A percentile compares a stretch with the other conserved stretches of the same genome.
These are phyloP conservation scores for Vanessa atalanta DNA, from an alignment of 1,140 invertebrate genomes.

Conservation along the genomic window DNA sequence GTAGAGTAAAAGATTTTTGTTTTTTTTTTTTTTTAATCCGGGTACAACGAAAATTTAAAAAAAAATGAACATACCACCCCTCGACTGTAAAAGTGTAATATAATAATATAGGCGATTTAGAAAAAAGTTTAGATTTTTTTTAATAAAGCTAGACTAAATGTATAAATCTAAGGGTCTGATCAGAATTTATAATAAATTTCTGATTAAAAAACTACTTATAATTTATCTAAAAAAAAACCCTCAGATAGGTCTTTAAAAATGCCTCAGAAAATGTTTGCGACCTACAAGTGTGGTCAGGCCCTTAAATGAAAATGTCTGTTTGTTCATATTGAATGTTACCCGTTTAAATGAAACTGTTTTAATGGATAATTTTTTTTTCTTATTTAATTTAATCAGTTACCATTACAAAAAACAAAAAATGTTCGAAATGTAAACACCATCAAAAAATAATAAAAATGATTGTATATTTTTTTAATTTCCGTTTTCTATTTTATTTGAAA, in stretches of 20 bases:
- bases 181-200: neutral
- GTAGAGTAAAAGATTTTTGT: neutral
- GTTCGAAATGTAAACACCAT: neutral
- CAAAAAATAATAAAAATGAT: neutral
- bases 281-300: constrained; percentile 18
- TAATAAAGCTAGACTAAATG: constrained; percentile 21
- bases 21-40: neutral
- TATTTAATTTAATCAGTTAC: neutral
- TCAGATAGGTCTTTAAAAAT: neutral
- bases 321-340: constrained; percentile 34
- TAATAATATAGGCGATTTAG: constrained; percentile 10
- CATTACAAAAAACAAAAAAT: neutral
- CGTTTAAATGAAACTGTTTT: constrained; percentile 25
- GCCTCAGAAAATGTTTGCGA: neutral
- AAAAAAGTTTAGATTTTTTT: constrained; percentile 15
- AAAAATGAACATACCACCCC: neutral
- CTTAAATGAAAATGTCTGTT: constrained; percentile 19
- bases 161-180: constrained; percentile 6
- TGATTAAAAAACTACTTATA: neutral
- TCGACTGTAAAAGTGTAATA: constrained; percentile 16
- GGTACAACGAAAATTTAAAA: neutral
- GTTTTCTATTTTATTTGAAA: too few relatives aligned
- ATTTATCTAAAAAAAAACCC: neutral
- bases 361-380: neutral
- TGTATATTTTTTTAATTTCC: too few relatives aligned